Conservation (phyloP, 1,140 invertebrate species). For the Druon quercuslanigerum region DNA sequence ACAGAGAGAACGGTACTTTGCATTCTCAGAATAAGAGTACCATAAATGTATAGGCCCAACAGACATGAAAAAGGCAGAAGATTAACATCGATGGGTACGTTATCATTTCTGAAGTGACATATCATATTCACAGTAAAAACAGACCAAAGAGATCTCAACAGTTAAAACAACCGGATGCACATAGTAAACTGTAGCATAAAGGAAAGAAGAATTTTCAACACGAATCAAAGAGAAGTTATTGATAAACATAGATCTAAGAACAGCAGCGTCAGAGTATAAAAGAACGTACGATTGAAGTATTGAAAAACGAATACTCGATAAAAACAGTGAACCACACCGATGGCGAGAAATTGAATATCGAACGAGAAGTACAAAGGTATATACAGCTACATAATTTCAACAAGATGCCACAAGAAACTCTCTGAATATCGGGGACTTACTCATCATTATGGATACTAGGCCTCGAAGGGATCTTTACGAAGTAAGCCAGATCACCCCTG, state of each 20-base stretch:
- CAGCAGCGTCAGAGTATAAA: background rate
- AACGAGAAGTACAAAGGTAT: slow-evolving; percentile 50
- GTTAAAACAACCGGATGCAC: background rate
- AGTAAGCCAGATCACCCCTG: slow-evolving; percentile 79
- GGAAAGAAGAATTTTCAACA: slow-evolving; percentile 2
- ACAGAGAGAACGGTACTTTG: background rate
- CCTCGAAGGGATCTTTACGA: slow-evolving; percentile 71
- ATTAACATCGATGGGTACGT: slow-evolving; percentile 29
- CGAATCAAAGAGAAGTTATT: background rate
- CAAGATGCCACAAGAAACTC: slow-evolving; percentile 55
- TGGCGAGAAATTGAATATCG: slow-evolving; percentile 41
- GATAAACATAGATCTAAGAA: background rate
- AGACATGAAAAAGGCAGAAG: slow-evolving; percentile 12
- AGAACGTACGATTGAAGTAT: slow-evolving; percentile 13
- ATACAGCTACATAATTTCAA: slow-evolving; percentile 5
- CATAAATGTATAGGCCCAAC: background rate
- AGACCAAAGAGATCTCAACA: background rate
- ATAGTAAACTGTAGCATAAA: background rate
- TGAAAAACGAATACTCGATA: slow-evolving; percentile 42
- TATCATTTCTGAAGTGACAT: slow-evolving; percentile 4
- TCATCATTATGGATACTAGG: slow-evolving; percentile 71
- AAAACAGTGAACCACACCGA: slow-evolving; percentile 40
- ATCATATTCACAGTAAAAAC: background rate
- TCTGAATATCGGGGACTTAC: slow-evolving; percentile 67
- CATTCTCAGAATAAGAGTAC: background rate